Base-by-base conservation (phyloP, 2,113 vertebrate genomes). In the Romanogobio albipinnatus region DNA sequence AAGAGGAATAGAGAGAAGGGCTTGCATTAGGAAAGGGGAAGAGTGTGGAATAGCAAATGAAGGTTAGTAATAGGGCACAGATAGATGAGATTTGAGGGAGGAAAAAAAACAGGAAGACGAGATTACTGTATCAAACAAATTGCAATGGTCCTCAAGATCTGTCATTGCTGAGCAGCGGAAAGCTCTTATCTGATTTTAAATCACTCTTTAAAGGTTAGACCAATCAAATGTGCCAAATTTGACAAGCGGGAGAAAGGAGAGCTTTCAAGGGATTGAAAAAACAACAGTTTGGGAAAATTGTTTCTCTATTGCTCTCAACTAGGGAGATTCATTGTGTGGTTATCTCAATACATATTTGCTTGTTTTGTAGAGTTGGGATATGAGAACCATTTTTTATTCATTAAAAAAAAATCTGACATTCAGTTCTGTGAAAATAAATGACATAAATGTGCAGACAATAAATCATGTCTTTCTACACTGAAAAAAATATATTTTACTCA, bases 101-200 rank as follows among this genome's bases (percentile, higher is more conserved):
- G 53, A 3, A 26, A 22, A 29, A 24, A 36, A 61, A 36, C 36
- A 76, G 8, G 71, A 64, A 24, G 11, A 39, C 29, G 66, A 56
- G 66, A 78, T 58, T 24, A 56, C 53, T 56, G 53, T 56, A 76
- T 84, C 47, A 87, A 75, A 87, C 64, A 76, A 68, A 85, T 87
- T 76, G 56, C 17, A 71, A 53, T 81, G 49, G 45, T 64, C 61
- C 49, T 66, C 76, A 49, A 84, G 82, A 47, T 70, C 82, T 76
- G 47, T 61, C 86, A 58, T 70, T 6, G 13, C 13, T 7, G 74
- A 19, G 43, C 15, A 15, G 58, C 58, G 22, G 80, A 66, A 75
- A 83, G 83, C 61, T 29, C 58, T 76, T 53, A 75, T 85, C 84
- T 76, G 71, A 81, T 81, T 84, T 81, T 24, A 56, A 85, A 62